A percentile compares a stretch with the other conserved stretches of the same genome.
These are phyloP conservation scores for Xestoiulus laeticollis DNA, from an alignment of 2,888 invertebrate species.

Conservation along the genomic window DNA sequence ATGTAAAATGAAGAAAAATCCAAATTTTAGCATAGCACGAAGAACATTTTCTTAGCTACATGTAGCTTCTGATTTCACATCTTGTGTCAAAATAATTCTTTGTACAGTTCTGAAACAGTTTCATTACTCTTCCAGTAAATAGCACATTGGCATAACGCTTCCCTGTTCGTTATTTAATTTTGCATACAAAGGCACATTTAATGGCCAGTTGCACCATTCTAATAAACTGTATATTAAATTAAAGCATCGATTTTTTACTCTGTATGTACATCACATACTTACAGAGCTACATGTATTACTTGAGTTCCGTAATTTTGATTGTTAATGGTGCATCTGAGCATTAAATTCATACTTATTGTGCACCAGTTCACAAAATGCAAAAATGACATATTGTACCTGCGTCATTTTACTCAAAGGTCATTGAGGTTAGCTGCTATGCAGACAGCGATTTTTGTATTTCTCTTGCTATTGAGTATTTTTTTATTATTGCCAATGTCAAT, in stretches of 20 bases:
- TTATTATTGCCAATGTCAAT: background rate
- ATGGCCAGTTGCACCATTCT: background rate
- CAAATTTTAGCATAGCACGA: background rate
- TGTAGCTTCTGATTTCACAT: background rate
- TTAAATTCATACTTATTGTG: background rate
- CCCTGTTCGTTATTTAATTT: background rate
- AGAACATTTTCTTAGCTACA: background rate
- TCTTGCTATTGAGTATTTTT: background rate
- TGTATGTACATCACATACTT: too few species aligned
- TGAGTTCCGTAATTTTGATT: background rate
- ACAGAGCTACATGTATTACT: background rate
- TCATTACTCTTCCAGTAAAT: background rate
- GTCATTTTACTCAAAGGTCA: background rate
- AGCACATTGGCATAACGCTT: background rate
- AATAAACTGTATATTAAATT: too few species aligned
- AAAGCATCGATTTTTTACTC: too few species aligned
- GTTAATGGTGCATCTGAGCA: background rate
- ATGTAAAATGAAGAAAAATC: background rate
- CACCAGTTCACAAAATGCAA: background rate
- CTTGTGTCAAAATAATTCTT: background rate
- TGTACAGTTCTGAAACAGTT: background rate
- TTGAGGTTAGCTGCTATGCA: background rate
- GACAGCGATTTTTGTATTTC: background rate
- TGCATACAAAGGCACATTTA: background rate
- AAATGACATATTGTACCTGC: background rate